Base-by-base conservation (phyloP, 1,140 invertebrate species). In the Drosophila triauraria region DNA sequence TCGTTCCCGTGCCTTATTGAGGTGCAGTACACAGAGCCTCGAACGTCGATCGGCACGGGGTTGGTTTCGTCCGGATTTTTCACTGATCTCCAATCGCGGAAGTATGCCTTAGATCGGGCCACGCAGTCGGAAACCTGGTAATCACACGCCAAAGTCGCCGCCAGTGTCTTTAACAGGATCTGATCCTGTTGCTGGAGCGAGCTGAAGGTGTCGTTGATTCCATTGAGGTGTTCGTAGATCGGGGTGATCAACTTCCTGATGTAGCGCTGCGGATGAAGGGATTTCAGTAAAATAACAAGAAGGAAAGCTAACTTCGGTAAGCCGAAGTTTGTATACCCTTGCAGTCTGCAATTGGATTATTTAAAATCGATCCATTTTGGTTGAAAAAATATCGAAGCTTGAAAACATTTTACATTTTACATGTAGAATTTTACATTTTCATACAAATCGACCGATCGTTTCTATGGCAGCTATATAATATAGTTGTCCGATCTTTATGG, bases 21-120 rank as follows among this genome's bases (percentile, higher is more conserved):
- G 35, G 94, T 95, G 93, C 97, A 98, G 92, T 97, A 98, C 20
- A 97, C 95, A 0, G 94, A 92, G 0, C 93, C 80, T 35, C 96
- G 94, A 30, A 97, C 93, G 91, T 98, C 96, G 58, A 94, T 94
- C 0, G 97, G 95, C 62, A 98, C 96, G 3, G 94, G 94, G 81
- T 95, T 95, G 13, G 93, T 91, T 6, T 92, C 81, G 56, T 95
- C 94, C 0, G 95, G 94, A 68, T 94, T 91, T 0, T 86, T 82
- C 86, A 94, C 94, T 2, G 91, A 91, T 87, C 94, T 94, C 95
- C 95, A 96, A 30, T 93, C 85, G n/a, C 93, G 83, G 85, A 95
- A 96, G 12, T 96, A 92, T 7, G 93, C 78, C 3, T 93, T 76
- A 0, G 95, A 94, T 56, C 95, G 94, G 72, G 94, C 80, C 3